These are phyloP conservation scores for Lanistes nyassanus DNA, from an alignment of 1,140 invertebrate genomes.

Conservation along the genomic window DNA sequence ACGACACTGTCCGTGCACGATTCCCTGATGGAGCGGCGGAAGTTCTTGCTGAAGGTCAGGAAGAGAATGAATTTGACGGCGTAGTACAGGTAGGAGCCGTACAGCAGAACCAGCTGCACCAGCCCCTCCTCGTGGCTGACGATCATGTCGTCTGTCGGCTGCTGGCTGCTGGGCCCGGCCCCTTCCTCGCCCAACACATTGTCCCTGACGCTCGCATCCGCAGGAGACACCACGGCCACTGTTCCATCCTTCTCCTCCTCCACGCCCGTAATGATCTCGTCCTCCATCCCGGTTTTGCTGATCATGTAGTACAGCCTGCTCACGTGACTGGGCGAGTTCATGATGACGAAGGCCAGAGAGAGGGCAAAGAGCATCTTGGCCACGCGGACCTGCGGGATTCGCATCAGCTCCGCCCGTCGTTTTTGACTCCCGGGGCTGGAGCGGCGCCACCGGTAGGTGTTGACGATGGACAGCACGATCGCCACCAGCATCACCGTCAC, in stretches of 20 bases:
- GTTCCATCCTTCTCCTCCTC: background rate
- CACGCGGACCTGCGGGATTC: slow-evolving; percentile 43
- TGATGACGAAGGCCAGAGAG: slow-evolving; percentile 40
- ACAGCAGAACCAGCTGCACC: slow-evolving; percentile 37
- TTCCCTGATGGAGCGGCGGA: slow-evolving; percentile 33
- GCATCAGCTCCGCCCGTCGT: slow-evolving; percentile 9
- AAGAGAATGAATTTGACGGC: slow-evolving; percentile 49
- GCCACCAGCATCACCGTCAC: slow-evolving; percentile 40
- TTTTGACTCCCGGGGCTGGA: slow-evolving; percentile 18
- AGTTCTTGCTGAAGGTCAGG: slow-evolving; percentile 45
- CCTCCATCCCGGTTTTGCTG: background rate
- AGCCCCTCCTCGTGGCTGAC: slow-evolving; percentile 26
- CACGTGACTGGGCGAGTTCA: slow-evolving; percentile 47
- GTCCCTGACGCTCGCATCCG: background rate
- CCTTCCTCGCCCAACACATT: background rate
- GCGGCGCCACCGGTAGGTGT: slow-evolving; percentile 2
- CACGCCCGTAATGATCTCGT: background rate
- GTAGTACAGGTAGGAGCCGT: slow-evolving; percentile 39
- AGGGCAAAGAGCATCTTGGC: slow-evolving; percentile 49
- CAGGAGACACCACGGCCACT: background rate
- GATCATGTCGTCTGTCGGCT: background rate
- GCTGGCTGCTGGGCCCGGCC: too few species aligned
- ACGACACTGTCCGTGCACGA: slow-evolving; percentile 19
- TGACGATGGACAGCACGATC: slow-evolving; percentile 35
- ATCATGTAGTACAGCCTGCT: slow-evolving; percentile 37